Evolutionary conservation across 2,888 invertebrate genomes (phyloP), one percentile per base, ranked within the genome.

Genomic region (Rhodophaea formosa): DNA sequence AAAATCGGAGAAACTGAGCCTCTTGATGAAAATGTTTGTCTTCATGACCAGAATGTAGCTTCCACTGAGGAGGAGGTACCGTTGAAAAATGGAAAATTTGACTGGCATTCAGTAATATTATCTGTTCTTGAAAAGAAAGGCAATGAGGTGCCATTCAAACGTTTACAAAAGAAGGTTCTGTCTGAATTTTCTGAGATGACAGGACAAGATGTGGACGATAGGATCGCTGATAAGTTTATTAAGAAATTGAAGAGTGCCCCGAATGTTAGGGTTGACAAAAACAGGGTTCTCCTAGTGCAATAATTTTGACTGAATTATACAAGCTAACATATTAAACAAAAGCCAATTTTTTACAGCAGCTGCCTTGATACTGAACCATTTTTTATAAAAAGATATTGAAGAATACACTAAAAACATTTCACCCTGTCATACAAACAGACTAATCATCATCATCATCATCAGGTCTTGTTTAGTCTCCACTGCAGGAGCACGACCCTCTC

Each of bases 161-260:
- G 95, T 70, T 83, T 97, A 15, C 94, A 94, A 69, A 96, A 95
- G 76, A 97, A 96, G 84, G 94, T 96, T 7, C 74, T 95, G 1
- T 92, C 93, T 51, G 94, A 93, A 67, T 96, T 95, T 62, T 76
- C 87, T 39, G 88, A 90, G 69, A 82, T 86, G 29, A 92, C 92
- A 16, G 86, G 91, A 0, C 71, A 81, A 47, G 92, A 92, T 54
- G 83, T 92, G 6, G 86, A 92, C 60, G 94, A 94, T 63, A 94
- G 95, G 73, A 93, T 94, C 68, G 85, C 92, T 53, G 93, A 94
- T 65, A 95, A 95, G 74, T 95, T 96, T 73, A 93, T 93, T 42
- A 96, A 95, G 71, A 95, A 94, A 73, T 72, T 96, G 15, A 93
- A 92, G 60, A 95, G 95, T 81, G 92, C 93, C 29, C 85, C 93